phyloP scores from a whole-genome alignment of 2,113 vertebrate genomes.

The Chamaetylas fuelleborni region DNA sequence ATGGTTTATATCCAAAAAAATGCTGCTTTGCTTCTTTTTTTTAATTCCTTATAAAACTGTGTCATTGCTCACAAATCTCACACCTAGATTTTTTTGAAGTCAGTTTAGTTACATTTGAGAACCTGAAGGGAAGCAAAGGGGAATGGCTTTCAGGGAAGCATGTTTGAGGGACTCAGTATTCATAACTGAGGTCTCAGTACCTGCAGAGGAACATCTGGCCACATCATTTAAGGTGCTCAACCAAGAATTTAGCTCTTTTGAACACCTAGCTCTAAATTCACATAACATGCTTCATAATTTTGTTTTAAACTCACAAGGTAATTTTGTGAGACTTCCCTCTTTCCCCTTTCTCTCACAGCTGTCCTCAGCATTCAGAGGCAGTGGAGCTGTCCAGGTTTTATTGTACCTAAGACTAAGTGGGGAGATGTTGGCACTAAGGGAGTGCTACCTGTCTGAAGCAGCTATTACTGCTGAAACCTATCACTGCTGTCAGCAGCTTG shows the following conservation, averaged over 20 bases:
- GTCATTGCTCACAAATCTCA: neutral
- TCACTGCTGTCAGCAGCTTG: neutral
- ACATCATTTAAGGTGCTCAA: neutral
- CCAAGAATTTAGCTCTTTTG: neutral
- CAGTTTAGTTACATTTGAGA: neutral
- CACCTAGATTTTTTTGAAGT: neutral
- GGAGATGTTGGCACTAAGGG: neutral
- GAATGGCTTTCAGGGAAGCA: neutral
- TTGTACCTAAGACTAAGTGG: accelerated
- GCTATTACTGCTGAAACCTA: neutral
- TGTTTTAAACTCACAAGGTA: neutral
- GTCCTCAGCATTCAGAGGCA: neutral
- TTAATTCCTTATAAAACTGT: neutral
- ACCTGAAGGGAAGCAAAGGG: accelerated
- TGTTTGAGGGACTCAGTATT: neutral
- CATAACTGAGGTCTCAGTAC: neutral
- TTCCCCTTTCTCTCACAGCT: neutral
- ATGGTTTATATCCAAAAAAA: neutral
- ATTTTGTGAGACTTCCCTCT: neutral
- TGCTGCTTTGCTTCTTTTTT: neutral
- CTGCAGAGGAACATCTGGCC: neutral
- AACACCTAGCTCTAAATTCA: neutral
- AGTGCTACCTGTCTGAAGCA: neutral
- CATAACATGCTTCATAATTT: neutral
- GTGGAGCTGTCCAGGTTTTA: neutral